Conservation (phyloP, 2,113 vertebrate species). For the Rhodinocichla rosea region DNA sequence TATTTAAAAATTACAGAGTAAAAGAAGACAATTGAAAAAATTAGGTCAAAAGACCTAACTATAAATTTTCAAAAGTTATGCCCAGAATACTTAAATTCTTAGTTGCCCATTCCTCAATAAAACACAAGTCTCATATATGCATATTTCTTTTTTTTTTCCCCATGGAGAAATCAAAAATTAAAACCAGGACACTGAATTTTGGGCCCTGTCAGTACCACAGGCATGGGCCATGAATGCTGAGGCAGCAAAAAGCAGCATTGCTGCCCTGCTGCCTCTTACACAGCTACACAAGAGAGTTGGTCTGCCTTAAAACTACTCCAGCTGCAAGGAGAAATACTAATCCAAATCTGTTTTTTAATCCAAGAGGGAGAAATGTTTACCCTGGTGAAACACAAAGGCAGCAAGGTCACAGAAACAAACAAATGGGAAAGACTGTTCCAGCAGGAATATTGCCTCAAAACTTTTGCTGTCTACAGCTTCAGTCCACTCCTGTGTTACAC, state of each 20-base stretch:
- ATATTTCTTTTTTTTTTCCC: background rate
- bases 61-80: background rate
- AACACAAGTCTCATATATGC: background rate
- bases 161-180: background rate
- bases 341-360: background rate
- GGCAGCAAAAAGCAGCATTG: background rate
- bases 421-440: background rate
- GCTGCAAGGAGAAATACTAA: background rate
- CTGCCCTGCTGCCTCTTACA: background rate
- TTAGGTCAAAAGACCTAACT: background rate
- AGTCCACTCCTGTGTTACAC: background rate
- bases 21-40: background rate
- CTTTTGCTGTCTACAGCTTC: background rate
- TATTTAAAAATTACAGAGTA: background rate
- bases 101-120: background rate
- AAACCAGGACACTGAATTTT: background rate
- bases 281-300: background rate
- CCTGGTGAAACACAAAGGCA: background rate
- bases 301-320: background rate
- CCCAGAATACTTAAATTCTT: background rate
- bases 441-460: background rate
- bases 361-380: background rate
- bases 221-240: fast-evolving
- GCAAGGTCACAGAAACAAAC: background rate
- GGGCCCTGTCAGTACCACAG: fast-evolving